Evolutionary conservation across 2,888 invertebrate species (phyloP).

Genomic region (Lycia hirtaria): DNA sequence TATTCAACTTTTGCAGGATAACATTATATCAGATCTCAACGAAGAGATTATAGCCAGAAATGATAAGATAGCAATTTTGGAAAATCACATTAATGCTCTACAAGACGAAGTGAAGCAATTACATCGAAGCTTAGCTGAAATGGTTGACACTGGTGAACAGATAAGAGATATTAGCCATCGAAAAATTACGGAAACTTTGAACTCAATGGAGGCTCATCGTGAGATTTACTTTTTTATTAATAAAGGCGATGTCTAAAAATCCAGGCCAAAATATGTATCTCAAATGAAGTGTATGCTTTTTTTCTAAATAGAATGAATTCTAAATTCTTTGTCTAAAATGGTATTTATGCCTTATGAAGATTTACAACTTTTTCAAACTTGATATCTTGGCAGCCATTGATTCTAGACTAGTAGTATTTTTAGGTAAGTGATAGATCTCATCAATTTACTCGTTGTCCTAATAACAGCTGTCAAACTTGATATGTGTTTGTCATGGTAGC

Average conservation of each 20-base stretch:
- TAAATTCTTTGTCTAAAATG: no score
- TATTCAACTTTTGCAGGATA: slow-evolving; percentile 61
- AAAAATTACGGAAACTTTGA: slow-evolving; percentile 61
- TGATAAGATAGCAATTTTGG: slow-evolving; percentile 66
- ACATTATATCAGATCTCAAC: slow-evolving; percentile 55
- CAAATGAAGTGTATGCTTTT: no score
- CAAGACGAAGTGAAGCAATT: slow-evolving; percentile 68
- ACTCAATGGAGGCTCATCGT: slow-evolving; percentile 75
- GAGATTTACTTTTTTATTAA: slow-evolving; percentile 42
- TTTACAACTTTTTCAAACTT: no score
- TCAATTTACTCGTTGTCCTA: no score
- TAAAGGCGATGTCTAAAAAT: no score
- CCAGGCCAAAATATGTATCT: no score
- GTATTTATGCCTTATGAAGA: no score
- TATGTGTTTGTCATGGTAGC: no score
- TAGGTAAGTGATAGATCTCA: no score
- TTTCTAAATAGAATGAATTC: no score
- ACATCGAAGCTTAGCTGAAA: slow-evolving; percentile 57
- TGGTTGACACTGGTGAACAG: slow-evolving; percentile 65
- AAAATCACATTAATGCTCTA: slow-evolving; percentile 73
- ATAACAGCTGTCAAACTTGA: no score
- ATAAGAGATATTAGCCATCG: slow-evolving; percentile 58
- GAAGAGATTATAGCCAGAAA: slow-evolving; percentile 65
- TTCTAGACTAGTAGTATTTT: no score
- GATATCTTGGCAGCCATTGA: neutral